Evolutionary conservation across 35 echinoderm and acorn worm genomes (phyloP), one percentile per base, ranked within the genome.

Genomic region (Anneissia japonica): DNA sequence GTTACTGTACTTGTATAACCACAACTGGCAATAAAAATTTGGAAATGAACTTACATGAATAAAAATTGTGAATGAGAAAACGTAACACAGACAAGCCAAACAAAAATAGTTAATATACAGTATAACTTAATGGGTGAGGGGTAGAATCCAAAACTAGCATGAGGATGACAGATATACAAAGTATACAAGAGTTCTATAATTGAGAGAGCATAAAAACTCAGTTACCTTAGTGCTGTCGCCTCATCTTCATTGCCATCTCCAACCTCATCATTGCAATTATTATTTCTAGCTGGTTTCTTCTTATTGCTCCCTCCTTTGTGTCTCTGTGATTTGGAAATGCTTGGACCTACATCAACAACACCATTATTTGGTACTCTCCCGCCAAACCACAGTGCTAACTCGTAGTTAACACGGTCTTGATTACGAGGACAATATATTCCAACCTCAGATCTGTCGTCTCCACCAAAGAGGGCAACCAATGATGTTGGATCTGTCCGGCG

Each of bases 311-410:
- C 21, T 34, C 39, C 31, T 46, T 73, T 39, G 37, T 29, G 35
- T 28, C 80, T 55, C 77, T 81, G 26, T 1, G 75, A 51, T 40
- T 45, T 74, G 0, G 77, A 82, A 75, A 37, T 73, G 43, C 0
- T 43, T 38, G 37, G 14, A 43, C 36, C 73, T 12, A 78, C 88
- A 82, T 99, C 92, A 26, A 91, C 84, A 1, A 90, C 87, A 32
- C 92, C 88, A 37, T 85, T 87, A n/a, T 45, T 41, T 19, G 96
- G 91, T 30, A 93, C 96, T 26, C 96, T 82, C 0, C 89, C 95
- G 30, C 96, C 96, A 85, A 99, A 99, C 96, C 92, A 99, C 35
- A 89, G 81, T 0, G 89, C 83, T 37, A 99, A 75, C 31, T 99
- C 96, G 43, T 91, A 94, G 79, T 93, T 94, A 6, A 99, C 80